Evolutionary conservation across 2,113 vertebrate genomes (phyloP).

Genomic region (Entomyzon cyanotis): DNA sequence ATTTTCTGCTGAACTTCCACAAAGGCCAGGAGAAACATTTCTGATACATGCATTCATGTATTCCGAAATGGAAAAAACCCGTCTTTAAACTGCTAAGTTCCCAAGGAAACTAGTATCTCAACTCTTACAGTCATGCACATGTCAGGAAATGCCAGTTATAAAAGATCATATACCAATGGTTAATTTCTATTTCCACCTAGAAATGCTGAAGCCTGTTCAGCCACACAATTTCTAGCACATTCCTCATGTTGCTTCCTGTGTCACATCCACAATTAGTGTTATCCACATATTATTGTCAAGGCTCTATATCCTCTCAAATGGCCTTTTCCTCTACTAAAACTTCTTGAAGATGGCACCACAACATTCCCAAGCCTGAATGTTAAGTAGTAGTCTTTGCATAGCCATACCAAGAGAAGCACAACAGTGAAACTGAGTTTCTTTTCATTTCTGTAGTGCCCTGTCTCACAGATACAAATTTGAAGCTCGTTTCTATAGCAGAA

Average conservation of each 20-base stretch:
- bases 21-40: not conserved
- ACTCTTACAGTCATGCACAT: not conserved
- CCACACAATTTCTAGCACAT: not conserved
- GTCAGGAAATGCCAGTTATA: slow-evolving; percentile 25
- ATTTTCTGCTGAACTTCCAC: not conserved
- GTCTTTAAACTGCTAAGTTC: not conserved
- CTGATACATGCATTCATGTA: not conserved
- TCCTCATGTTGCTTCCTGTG: not conserved
- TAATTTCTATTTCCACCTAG: not conserved
- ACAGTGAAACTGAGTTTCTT: not conserved
- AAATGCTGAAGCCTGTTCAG: not conserved
- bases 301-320: not conserved
- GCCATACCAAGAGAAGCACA: not conserved
- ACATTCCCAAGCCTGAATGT: not conserved
- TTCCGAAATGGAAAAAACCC: not conserved
- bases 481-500: not conserved
- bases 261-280: not conserved
- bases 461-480: not conserved
- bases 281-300: not conserved
- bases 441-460: not conserved
- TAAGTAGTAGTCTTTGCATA: not conserved
- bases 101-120: not conserved
- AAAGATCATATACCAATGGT: not conserved
- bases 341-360: not conserved
- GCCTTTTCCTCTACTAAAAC: not conserved